phyloP scores from a whole-genome alignment of 2,797 vertebrate genomes.

The Gobio occitaniae region DNA sequence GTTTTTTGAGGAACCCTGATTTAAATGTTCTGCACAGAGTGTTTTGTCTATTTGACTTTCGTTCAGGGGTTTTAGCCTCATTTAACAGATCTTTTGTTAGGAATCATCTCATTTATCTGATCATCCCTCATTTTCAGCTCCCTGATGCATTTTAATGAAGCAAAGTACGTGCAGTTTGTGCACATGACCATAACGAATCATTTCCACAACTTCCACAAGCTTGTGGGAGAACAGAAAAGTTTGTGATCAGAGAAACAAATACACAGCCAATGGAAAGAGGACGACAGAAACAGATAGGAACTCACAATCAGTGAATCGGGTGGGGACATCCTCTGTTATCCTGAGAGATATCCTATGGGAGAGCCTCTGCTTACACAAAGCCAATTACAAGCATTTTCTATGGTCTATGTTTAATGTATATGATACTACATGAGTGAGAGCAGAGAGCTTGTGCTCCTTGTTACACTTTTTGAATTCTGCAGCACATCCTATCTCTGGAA shows the following conservation, averaged over 20 bases:
- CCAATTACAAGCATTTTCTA: neutral
- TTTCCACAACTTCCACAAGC: constrained; percentile 8
- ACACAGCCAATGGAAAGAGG: constrained; percentile 15
- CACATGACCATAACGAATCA: constrained; percentile 29
- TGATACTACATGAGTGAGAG: neutral
- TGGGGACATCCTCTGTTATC: constrained; percentile 45
- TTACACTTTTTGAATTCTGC: neutral
- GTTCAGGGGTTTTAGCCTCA: neutral
- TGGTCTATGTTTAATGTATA: neutral
- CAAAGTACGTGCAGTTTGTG: constrained; percentile 6
- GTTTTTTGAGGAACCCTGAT: no score
- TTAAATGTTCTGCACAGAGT: neutral
- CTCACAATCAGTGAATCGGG: constrained; percentile 12
- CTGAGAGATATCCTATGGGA: constrained; percentile 16
- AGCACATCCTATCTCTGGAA: neutral
- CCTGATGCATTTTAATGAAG: neutral
- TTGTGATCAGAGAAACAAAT: constrained; percentile 14
- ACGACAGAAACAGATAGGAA: neutral
- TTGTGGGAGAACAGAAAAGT: constrained; percentile 1
- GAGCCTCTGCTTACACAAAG: constrained; percentile 4
- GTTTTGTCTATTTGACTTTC: neutral
- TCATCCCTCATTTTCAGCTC: neutral
- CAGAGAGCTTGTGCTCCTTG: neutral
- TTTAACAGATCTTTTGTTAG: neutral
- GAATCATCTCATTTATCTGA: constrained; percentile 13